Evolutionary conservation across 2,113 vertebrate genomes (phyloP).

Genomic region (Donacobius atricapilla): DNA sequence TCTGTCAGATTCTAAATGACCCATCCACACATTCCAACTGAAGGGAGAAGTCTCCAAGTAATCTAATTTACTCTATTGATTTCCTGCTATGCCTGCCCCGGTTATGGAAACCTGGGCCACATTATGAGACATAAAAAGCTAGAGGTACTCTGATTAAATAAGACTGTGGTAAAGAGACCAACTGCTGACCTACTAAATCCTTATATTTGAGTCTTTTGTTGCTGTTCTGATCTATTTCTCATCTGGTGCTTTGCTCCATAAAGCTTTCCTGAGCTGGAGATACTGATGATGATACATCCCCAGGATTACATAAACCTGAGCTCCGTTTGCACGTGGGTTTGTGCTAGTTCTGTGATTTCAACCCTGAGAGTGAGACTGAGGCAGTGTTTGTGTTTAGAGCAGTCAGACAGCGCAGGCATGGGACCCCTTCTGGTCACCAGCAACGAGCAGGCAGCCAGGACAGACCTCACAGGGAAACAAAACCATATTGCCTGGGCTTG

Average conservation of each 20-base stretch:
- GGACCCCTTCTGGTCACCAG: neutral
- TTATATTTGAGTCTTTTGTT: neutral
- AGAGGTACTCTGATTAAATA: conserved; percentile 30
- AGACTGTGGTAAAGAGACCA: conserved; percentile 14
- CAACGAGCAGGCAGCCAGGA: neutral
- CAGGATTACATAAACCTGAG: conserved; percentile 26
- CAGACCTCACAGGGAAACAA: neutral
- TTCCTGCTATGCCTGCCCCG: neutral
- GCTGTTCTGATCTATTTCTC: conserved; percentile 34
- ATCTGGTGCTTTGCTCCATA: conserved; percentile 12
- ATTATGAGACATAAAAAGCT: conserved; percentile 32
- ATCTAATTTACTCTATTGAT: conserved; percentile 28
- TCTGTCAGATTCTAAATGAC: neutral
- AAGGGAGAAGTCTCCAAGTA: conserved; percentile 5
- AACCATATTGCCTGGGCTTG: neutral
- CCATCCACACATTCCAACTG: neutral
- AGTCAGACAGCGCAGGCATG: neutral
- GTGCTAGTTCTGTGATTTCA: neutral
- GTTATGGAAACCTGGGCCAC: conserved; percentile 27
- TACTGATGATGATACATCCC: neutral
- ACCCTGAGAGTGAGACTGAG: neutral
- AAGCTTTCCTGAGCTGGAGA: neutral
- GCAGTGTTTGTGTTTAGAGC: neutral
- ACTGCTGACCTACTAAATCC: conserved; percentile 40
- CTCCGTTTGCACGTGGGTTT: neutral